Percentiles rank a stretch among this genome's conserved stretches.
Evolutionary conservation across 2,888 invertebrate species (phyloP).

Genomic region (Nysson spinosus): DNA sequence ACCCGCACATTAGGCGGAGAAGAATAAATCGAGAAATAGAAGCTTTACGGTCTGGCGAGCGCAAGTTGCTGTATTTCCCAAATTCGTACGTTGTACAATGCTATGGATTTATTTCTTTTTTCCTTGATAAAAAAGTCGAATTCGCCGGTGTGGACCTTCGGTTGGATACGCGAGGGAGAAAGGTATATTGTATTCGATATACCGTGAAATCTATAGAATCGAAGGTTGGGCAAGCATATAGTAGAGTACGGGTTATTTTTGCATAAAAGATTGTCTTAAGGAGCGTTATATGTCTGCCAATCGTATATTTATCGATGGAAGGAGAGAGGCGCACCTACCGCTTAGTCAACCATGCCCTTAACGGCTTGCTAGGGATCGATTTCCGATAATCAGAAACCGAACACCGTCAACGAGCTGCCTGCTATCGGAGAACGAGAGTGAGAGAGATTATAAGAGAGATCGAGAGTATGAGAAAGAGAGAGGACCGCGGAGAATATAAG

Average conservation of each 20-base stretch:
- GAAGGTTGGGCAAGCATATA: too few relatives aligned
- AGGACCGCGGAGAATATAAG: not conserved
- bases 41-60: conserved; percentile 46
- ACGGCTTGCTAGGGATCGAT: conserved; percentile 61
- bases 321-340: conserved; percentile 45
- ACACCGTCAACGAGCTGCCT: conserved; percentile 55
- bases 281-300: conserved; percentile 29
- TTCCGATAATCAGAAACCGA: conserved; percentile 68
- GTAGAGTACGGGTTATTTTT: too few relatives aligned
- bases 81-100: conserved; percentile 15
- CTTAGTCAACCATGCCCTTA: conserved; percentile 56
- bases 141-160: conserved; percentile 25
- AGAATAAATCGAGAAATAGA: conserved; percentile 42
- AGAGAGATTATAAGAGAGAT: conserved; percentile 33
- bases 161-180: conserved; percentile 36
- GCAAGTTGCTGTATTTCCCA: conserved; percentile 40
- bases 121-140: conserved; percentile 34
- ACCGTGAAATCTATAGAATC: too few relatives aligned
- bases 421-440: conserved; percentile 55
- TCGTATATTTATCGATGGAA: conserved; percentile 36
- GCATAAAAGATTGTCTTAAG: conserved; percentile 3
- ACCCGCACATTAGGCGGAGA: conserved; percentile 13
- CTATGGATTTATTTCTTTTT: conserved; percentile 6
- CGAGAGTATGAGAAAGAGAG: conserved; percentile 15
- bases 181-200: too few relatives aligned